These are phyloP conservation scores for Falco columbarius DNA, from an alignment of 2,797 vertebrate genomes.

Conservation along the genomic window DNA sequence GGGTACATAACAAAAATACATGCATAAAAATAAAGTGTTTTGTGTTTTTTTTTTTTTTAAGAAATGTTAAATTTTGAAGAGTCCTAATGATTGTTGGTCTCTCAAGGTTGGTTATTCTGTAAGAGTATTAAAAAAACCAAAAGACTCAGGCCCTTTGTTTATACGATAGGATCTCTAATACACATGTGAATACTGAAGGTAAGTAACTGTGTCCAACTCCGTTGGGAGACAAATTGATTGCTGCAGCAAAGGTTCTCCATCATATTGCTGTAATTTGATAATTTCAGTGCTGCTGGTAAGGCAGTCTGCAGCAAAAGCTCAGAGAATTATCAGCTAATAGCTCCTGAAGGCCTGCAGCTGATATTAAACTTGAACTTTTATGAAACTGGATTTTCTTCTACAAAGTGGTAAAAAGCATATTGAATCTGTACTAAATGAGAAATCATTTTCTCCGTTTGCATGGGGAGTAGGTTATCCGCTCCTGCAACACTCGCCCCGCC, in stretches of 20 bases:
- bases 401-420: neutral
- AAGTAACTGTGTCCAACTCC: neutral
- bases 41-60: neutral
- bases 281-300: conserved; percentile 37
- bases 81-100: neutral
- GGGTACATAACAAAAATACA: neutral
- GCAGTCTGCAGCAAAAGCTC: conserved; percentile 22
- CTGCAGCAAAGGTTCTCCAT: conserved; percentile 32
- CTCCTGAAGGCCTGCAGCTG: conserved; percentile 43
- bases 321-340: conserved; percentile 53
- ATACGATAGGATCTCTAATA: neutral
- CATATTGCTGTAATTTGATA: conserved; percentile 44
- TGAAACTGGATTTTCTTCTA: conserved; percentile 6
- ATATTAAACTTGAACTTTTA: conserved; percentile 37
- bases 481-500: neutral
- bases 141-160: neutral
- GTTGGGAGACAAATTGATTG: neutral
- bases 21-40: neutral
- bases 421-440: neutral
- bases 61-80: neutral
- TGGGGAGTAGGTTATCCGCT: neutral
- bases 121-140: neutral
- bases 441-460: neutral
- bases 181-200: neutral
- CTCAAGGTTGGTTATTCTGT: neutral